Evolutionary conservation across 2,113 vertebrate species (phyloP).

Genomic region (Euleptes europaea): DNA sequence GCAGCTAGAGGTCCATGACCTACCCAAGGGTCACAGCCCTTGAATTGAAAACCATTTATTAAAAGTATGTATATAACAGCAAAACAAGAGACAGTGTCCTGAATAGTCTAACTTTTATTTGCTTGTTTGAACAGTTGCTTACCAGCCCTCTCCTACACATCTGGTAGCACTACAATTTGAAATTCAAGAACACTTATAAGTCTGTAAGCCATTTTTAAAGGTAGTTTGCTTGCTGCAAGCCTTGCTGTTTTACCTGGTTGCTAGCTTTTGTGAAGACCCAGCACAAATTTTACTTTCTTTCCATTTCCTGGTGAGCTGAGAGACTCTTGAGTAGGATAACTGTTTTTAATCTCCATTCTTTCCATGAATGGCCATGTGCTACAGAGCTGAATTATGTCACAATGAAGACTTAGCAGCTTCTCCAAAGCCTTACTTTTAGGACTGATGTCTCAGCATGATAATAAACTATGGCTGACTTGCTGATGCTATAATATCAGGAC

Average conservation of each 20-base stretch:
- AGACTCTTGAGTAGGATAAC: background rate
- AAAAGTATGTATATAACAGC: background rate
- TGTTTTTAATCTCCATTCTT: slow-evolving; percentile 2
- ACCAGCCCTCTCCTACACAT: no score
- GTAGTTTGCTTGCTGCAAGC: background rate
- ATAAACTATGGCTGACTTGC: slow-evolving; percentile 19
- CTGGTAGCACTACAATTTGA: background rate
- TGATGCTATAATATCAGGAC: slow-evolving; percentile 32
- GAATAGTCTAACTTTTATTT: background rate
- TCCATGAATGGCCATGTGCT: slow-evolving; percentile 26
- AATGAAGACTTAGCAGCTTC: slow-evolving; percentile 7
- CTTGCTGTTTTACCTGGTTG: background rate
- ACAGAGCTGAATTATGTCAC: slow-evolving; percentile 8
- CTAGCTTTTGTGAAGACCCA: background rate
- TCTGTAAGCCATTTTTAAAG: background rate
- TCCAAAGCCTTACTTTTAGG: background rate
- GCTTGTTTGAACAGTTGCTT: background rate
- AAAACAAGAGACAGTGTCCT: background rate
- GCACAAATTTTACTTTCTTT: background rate
- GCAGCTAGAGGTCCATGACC: no score
- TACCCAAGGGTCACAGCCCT: no score
- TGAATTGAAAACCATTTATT: no score
- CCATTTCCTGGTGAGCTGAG: background rate
- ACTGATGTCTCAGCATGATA: slow-evolving; percentile 14
- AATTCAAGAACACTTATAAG: background rate